These are phyloP conservation scores for Zapus hudsonius DNA, from an alignment of 2,113 vertebrate genomes.

Conservation along the genomic window DNA sequence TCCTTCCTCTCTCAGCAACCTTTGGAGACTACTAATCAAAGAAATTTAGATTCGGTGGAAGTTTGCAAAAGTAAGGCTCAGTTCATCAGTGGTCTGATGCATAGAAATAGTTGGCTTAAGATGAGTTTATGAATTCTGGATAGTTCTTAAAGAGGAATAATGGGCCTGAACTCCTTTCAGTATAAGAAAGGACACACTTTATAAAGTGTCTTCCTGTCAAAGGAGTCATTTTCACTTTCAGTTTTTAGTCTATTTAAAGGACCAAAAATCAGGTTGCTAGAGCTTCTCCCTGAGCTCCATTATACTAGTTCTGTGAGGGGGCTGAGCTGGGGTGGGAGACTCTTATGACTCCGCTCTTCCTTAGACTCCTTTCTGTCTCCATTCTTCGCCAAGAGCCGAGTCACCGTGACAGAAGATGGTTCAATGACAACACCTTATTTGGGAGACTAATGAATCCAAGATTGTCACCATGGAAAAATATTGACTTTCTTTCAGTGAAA, in stretches of 20 bases:
- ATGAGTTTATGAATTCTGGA: not conserved
- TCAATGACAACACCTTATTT: not conserved
- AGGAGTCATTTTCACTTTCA: conserved; percentile 51
- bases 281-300: conserved; percentile 36
- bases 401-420: not conserved
- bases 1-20: not conserved
- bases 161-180: not conserved
- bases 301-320: not conserved
- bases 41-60: not conserved
- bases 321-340: not conserved
- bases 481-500: conserved; percentile 3
- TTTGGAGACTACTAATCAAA: not conserved
- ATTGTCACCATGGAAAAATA: not conserved
- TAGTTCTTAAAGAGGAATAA: conserved; percentile 34
- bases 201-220: conserved; percentile 46
- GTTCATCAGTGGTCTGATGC: not conserved
- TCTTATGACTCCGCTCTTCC: no score
- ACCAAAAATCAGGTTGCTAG: conserved; percentile 48
- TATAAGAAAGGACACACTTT: not conserved
- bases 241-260: conserved; percentile 54
- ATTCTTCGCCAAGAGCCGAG: not conserved
- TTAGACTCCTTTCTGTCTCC: not conserved
- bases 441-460: not conserved
- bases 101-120: not conserved
- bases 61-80: not conserved